Conservation (phyloP, 2,113 vertebrate species). For the Toxotes jaculatrix region DNA sequence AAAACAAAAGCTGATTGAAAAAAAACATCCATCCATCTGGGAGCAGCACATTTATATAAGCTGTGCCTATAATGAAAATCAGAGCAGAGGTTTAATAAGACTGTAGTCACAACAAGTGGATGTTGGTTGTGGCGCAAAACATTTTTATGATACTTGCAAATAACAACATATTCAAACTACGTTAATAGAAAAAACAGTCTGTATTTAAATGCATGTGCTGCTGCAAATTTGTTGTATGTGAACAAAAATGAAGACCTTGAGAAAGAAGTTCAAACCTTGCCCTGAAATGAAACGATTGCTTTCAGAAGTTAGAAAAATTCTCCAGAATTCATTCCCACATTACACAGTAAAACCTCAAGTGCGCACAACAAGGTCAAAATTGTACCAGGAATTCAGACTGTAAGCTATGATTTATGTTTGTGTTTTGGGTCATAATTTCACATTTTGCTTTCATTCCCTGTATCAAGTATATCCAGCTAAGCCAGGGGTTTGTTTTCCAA, state of each 20-base stretch:
- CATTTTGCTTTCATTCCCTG: neutral
- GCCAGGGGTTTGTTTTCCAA: neutral
- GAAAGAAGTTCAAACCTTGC: neutral
- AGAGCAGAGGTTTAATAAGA: no score
- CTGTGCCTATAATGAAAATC: neutral
- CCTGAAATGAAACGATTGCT: neutral
- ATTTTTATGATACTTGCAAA: no score
- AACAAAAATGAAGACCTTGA: no score
- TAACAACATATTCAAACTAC: no score
- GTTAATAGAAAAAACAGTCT: no score
- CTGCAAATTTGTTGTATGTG: neutral
- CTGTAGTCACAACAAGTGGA: no score
- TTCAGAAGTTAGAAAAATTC: neutral
- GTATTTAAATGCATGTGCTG: no score
- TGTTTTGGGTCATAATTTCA: neutral
- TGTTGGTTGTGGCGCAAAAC: no score
- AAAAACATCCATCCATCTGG: neutral
- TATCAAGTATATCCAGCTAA: neutral
- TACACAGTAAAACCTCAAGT: neutral
- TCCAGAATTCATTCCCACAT: neutral
- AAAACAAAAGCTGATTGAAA: neutral
- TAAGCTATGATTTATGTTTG: neutral
- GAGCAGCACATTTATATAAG: neutral
- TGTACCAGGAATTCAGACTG: neutral
- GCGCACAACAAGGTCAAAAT: neutral